Evolutionary conservation across 2,888 invertebrate genomes (phyloP), one percentile per base, ranked within the genome.

Genomic region (Odiellus spinosus): DNA sequence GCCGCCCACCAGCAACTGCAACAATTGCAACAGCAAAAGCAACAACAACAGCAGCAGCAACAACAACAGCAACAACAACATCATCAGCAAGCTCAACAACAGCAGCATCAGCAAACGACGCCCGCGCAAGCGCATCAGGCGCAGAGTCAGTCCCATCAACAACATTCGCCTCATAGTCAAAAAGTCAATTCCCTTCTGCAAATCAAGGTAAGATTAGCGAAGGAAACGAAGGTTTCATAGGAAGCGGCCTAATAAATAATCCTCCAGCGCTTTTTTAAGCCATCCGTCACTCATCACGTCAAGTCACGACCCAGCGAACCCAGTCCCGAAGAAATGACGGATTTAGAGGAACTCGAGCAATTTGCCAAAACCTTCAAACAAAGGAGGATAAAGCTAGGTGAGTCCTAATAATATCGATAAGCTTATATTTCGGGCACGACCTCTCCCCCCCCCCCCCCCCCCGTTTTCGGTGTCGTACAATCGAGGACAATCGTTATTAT

Each of bases 361-460:
- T 98, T 98, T 69, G 95, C 96, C 46, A 95, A 95, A 68, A 90
- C 86, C 17, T 98, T 98, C 70, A 98, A 96, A 64, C 90, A 95
- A 67, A 75, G 95, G 53, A 75, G 96, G 59, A 96, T 98, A 62
- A 96, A 96, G 69, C 75, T 96, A 59, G 96, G 56, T 52, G 42
- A 38, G 19, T 8, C 38, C 10, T n/a, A 26, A 26, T 26, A 26
- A 26, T 26, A 6, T 26, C 26, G 5, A 26, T 4, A 26, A 8
- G 26, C 8, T 26, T 26, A 6, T 26, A 26, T 26, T 26, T 8
- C 26, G 26, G 5, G 26, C 26, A 8, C 26, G 26, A 26, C 5
- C 26, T 26, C 8, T 26, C 26, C 26, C 5, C n/a, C n/a, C n/a
- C n/a, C n/a, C n/a, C n/a, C n/a, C n/a, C n/a, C n/a, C n/a, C n/a